A percentile compares a stretch with the other conserved stretches of the same genome.
Evolutionary conservation across 2,113 vertebrate genomes (phyloP).

Genomic region (Pungitius pungitius): DNA sequence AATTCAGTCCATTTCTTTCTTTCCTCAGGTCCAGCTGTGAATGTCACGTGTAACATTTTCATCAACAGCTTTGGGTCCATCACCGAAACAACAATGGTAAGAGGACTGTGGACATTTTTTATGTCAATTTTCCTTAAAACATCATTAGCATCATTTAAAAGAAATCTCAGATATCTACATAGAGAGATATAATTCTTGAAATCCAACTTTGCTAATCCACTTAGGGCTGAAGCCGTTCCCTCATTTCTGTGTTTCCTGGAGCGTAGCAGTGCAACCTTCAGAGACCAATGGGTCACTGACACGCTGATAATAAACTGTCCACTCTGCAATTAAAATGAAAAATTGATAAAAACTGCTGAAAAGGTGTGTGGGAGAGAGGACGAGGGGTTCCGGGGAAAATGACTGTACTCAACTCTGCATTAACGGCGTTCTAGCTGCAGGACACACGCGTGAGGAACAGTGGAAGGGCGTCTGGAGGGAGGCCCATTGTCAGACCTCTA

Average conservation of each 20-base stretch:
- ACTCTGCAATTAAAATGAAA: constrained; percentile 80
- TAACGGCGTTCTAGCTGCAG: constrained; percentile 43
- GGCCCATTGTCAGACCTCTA: constrained; percentile 15
- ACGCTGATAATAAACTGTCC: constrained; percentile 80
- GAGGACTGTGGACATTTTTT: constrained; percentile 32
- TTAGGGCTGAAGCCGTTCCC: constrained; percentile 41
- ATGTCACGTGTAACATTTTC: constrained; percentile 98
- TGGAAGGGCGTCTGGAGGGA: constrained; percentile 45
- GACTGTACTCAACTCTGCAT: constrained; percentile 40
- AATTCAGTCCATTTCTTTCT: constrained; percentile 30
- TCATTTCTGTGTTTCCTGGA: constrained; percentile 63
- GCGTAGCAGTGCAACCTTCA: constrained; percentile 71
- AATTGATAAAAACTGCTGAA: constrained; percentile 67
- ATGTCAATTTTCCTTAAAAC: neutral
- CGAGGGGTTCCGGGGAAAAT: constrained; percentile 22
- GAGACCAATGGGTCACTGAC: constrained; percentile 75
- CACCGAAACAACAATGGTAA: constrained; percentile 96
- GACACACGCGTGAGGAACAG: constrained; percentile 42
- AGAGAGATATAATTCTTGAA: constrained; percentile 6
- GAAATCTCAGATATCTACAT: neutral
- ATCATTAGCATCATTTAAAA: neutral
- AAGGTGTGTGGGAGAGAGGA: constrained; percentile 26
- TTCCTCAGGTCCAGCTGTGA: constrained; percentile 88
- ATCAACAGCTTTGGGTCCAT: constrained; percentile 96
- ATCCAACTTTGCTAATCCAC: constrained; percentile 44